Evolutionary conservation across 2,113 vertebrate genomes (phyloP).

Genomic region (Phaethornis superciliosus): DNA sequence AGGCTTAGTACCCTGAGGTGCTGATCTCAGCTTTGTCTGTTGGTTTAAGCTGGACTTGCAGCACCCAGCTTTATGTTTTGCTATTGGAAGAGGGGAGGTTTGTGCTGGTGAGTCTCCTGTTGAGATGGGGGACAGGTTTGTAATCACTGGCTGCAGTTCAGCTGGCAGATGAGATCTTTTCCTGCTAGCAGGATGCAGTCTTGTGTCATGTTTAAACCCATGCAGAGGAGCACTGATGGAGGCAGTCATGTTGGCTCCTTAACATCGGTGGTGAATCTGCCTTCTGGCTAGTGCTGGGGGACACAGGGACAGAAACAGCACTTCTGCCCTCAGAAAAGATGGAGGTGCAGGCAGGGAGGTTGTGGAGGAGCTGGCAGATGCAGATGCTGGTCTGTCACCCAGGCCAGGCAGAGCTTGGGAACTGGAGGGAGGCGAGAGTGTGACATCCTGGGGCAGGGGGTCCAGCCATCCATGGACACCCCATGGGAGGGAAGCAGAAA

Average conservation of each 20-base stretch:
- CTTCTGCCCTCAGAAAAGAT: background rate
- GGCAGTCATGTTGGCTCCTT: background rate
- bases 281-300: background rate
- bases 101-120: background rate
- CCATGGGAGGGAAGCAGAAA: background rate
- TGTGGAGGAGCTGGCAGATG: background rate
- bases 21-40: background rate
- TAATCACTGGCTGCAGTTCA: background rate
- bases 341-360: background rate
- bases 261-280: background rate
- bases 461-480: background rate
- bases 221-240: background rate
- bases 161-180: background rate
- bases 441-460: rapidly evolving
- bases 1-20: rapidly evolving
- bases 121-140: background rate
- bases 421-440: background rate
- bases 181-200: background rate
- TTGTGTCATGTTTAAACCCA: background rate
- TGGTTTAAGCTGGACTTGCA: background rate
- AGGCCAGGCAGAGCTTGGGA: background rate
- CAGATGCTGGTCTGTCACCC: background rate
- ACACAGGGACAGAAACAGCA: background rate
- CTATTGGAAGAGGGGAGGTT: background rate
- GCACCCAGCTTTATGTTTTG: background rate